Conservation (phyloP, 2,113 vertebrate genomes). For the Irena cyanogastra region DNA sequence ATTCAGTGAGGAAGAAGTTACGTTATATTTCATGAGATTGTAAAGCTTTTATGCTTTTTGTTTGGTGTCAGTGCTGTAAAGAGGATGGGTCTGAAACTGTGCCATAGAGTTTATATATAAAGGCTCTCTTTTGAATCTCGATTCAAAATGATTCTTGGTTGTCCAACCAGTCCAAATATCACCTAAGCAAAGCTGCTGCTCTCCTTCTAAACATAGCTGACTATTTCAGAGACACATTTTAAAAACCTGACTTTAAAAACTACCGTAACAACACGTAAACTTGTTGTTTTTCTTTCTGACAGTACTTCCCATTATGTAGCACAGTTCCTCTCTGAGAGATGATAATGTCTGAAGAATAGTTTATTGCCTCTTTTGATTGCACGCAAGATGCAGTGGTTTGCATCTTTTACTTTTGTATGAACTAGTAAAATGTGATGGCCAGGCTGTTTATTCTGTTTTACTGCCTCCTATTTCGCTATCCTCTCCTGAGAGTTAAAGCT, state of each 20-base stretch:
- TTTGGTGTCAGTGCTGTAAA: not conserved
- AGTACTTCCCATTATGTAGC: not conserved
- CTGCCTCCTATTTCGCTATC: not conserved
- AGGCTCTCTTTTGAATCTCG: not conserved
- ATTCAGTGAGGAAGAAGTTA: not conserved
- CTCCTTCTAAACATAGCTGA: not conserved
- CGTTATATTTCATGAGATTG: rapidly evolving
- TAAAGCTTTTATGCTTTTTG: not conserved
- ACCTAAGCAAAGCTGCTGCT: not conserved
- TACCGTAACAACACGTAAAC: rapidly evolving
- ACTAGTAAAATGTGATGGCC: not conserved
- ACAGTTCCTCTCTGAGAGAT: not conserved
- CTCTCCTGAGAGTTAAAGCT: not conserved
- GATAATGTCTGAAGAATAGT: not conserved
- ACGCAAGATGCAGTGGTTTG: not conserved
- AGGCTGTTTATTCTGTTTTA: not conserved
- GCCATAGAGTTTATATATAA: not conserved
- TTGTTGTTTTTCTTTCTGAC: not conserved
- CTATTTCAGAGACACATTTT: not conserved
- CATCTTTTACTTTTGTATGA: not conserved
- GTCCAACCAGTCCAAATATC: not conserved
- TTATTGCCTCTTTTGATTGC: not conserved
- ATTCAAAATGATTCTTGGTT: not conserved
- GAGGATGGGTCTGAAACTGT: not conserved
- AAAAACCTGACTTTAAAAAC: not conserved